Base-by-base conservation (phyloP, 2,113 vertebrate species). In the Gallinago undulata region DNA sequence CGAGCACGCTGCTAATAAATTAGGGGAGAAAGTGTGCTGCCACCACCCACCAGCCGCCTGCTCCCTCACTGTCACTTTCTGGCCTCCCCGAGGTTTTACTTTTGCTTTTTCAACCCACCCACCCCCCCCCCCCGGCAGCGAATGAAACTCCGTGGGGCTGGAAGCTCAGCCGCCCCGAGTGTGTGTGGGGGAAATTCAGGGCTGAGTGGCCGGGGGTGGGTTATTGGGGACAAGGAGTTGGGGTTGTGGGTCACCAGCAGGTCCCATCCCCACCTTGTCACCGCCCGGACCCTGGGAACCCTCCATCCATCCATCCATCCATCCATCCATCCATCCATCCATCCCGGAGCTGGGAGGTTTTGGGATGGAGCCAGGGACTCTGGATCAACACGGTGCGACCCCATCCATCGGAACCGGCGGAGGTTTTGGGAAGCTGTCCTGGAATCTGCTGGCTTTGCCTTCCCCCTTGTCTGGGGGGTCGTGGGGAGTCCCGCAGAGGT, bases 21-120 rank as follows among this genome's bases (percentile, higher is more conserved):
- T 13, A 43, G 18, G n/a, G 21, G 35, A 19, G 73, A 19, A 43
- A 25, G 10, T 0, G 13, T 28, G 11, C 33, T 12, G 3, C 21
- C 53, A 18, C 12, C 39, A 4, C n/a, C 67, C 51, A 3, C 27
- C 62, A 16, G 19, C 67, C 2, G 1, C 47, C 28, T 16, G 7
- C 72, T 7, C 56, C 4, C 0, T 5, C 6, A 3, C 31, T 6
- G 10, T 8, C 0, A 1, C 66, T 22, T 7, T 13, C 37, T 10
- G 43, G 37, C 64, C 75, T 62, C n/a, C 17, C 17, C 7, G 33
- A 3, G 3, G 27, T 14, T 57, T 19, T 21, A 14, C 19, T 78
- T 19, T 19, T 25, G 14, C 30, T 35, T 18, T 18, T 39, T 9
- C 2, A 5, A 43, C 13, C 41, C 41, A n/a, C n/a, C n/a, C n/a